These are phyloP conservation scores for Drosophila algonquin DNA, from an alignment of 2,888 invertebrate species.

Conservation along the genomic window DNA sequence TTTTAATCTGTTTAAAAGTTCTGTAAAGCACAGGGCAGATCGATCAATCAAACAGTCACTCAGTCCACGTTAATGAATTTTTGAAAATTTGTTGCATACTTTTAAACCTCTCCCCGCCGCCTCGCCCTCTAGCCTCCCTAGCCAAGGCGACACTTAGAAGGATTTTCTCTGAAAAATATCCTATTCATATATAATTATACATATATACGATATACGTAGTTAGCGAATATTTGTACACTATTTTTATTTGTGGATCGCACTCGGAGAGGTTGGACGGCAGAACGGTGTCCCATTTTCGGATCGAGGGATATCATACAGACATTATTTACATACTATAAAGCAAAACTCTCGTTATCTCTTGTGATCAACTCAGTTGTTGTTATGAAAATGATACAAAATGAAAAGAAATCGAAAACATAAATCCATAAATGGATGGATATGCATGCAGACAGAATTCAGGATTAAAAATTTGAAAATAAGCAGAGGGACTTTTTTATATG, in stretches of 20 bases:
- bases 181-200: slow-evolving; percentile 28
- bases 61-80: slow-evolving; percentile 31
- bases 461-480: neutral
- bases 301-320: slow-evolving; percentile 11
- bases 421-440: neutral
- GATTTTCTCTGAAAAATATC: slow-evolving; percentile 21
- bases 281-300: slow-evolving; percentile 9
- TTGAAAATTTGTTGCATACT: slow-evolving; percentile 61
- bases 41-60: neutral
- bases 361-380: slow-evolving; percentile 78
- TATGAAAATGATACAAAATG: slow-evolving; percentile 53
- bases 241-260: slow-evolving; percentile 58
- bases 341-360: slow-evolving; percentile 77
- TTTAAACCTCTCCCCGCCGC: slow-evolving; percentile 30
- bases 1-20: neutral
- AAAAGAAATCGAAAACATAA: slow-evolving; percentile 24
- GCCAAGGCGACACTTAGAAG: slow-evolving; percentile 44
- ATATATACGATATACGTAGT: slow-evolving; percentile 54
- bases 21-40: neutral
- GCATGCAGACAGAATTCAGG: neutral
- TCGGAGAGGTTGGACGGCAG: slow-evolving; percentile 17
- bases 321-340: slow-evolving; percentile 32
- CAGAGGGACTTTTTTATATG: slow-evolving; percentile 26
- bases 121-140: slow-evolving; percentile 10
- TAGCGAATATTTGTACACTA: slow-evolving; percentile 75